phyloP scores from a whole-genome alignment of 2,113 vertebrate genomes.

The Gobiocypris rarus region DNA sequence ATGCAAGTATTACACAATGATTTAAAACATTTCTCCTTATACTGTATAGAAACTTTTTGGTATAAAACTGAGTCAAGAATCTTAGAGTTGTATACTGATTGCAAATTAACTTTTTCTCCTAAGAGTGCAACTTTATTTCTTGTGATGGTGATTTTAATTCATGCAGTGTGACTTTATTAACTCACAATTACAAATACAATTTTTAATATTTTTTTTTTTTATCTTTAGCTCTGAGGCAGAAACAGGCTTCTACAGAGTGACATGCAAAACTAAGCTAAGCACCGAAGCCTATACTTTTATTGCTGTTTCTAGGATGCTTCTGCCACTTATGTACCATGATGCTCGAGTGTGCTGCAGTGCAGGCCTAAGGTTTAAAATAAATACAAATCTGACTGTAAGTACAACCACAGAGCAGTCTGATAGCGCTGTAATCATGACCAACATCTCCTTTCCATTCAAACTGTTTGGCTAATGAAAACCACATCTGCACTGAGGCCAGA shows the following conservation, averaged over 20 bases:
- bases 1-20: no score
- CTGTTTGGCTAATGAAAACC: constrained; percentile 8
- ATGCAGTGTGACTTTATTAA: neutral
- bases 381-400: neutral
- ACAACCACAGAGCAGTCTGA: neutral
- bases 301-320: neutral
- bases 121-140: neutral
- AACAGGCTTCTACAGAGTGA: neutral
- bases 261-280: neutral
- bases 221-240: neutral
- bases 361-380: neutral
- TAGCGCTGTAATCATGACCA: neutral
- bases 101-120: no score
- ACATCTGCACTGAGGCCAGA: constrained; percentile 8
- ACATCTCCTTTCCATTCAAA: neutral
- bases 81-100: no score
- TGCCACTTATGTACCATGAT: neutral
- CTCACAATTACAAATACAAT: neutral
- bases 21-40: no score
- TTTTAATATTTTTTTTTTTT: no score
- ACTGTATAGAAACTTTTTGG: no score
- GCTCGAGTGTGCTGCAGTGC: neutral
- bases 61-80: neutral
- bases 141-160: neutral
- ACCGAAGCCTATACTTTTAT: neutral